Base-by-base conservation (phyloP, 2,113 vertebrate genomes). In the Garra rufa region DNA sequence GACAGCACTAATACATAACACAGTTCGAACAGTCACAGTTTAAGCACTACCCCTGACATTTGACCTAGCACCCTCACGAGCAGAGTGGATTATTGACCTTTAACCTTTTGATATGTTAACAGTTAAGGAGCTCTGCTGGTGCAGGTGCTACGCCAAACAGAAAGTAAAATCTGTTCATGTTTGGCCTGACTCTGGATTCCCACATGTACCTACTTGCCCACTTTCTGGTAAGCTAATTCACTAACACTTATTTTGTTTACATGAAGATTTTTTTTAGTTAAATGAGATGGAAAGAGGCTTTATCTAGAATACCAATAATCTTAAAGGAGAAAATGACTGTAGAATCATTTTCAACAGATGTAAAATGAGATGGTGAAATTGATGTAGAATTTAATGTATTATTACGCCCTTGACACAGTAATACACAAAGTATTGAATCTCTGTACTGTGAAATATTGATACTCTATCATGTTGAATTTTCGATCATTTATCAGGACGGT, bases 91-190 rank as follows among this genome's bases (percentile, higher is more conserved):
- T 41, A 92, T 92, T 94, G 93, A 94, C 94, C 92, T 91, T 89
- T 93, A 85, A 93, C 93, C 90, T 93, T 91, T 93, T 94, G 90
- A 92, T 93, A 92, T 94, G 92, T 94, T 93, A 93, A 94, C 93
- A 94, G 94, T 94, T 86, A 93, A 94, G 88, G 93, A 94, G 92
- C 93, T 94, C 93, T 94, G 93, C 93, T 94, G 93, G 93, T 94
- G 93, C 93, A 94, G 93, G 93, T 93, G 94, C 94, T 93, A 94
- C 89, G 92, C 93, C 93, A 94, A 94, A 94, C 90, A 92, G 84
- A 90, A 93, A 90, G 91, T 92, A 91, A 94, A 94, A 93, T 91
- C 92, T 83, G 89, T 89, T 90, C 90, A 91, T 86, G 90, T 93
- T 90, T 92, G 91, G 89, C 92, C 92, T 85, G 92, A 93, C 92